Evolutionary conservation across 2,113 vertebrate genomes (phyloP), one percentile per base, ranked within the genome.

Genomic region (Ahaetulla prasina): DNA sequence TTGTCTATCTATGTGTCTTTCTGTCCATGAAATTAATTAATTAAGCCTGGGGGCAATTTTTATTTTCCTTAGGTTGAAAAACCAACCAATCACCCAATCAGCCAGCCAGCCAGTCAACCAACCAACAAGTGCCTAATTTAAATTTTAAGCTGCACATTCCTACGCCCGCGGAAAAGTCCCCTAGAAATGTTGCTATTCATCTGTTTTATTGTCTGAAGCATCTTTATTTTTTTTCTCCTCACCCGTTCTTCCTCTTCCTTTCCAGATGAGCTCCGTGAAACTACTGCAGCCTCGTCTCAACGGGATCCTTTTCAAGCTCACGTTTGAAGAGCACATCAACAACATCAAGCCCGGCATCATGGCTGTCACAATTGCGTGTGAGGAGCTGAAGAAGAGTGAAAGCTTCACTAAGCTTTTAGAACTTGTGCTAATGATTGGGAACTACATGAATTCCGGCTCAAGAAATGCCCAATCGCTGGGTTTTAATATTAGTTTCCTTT

Each of bases 361-460:
- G 97, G 99, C 98, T 0, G 99, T 99, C 91, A 99, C 99, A 0
- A 97, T 99, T 22, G 99, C 99, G 92, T 99, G 99, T 12, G 99
- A 99, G 95, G 99, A 99, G 96, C 96, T 99, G 94, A 99, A 99
- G 97, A 99, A 98, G 96, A 99, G 99, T 0, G 99, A 99, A n/a
- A 97, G 96, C 95, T 99, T 99, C 92, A 97, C 96, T 94, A 98
- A 92, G 91, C 97, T 99, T 22, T 96, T 99, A 92, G 99, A 99
- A 93, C 50, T 99, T 92, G 97, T 99, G 85, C 96, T 99, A 35
- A 97, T 99, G 92, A 97, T 99, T 47, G 99, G 99, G 35, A 99
- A 99, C 97, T 99, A 99, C 97, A 99, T 99, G 99, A 99, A 99
- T 85, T 98, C 99, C 0, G 99, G 99, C 92, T 99, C 99, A 30